Evolutionary conservation across 2,888 invertebrate species (phyloP), one percentile per base, ranked within the genome.

Genomic region (Hydrotaea diabolus): DNA sequence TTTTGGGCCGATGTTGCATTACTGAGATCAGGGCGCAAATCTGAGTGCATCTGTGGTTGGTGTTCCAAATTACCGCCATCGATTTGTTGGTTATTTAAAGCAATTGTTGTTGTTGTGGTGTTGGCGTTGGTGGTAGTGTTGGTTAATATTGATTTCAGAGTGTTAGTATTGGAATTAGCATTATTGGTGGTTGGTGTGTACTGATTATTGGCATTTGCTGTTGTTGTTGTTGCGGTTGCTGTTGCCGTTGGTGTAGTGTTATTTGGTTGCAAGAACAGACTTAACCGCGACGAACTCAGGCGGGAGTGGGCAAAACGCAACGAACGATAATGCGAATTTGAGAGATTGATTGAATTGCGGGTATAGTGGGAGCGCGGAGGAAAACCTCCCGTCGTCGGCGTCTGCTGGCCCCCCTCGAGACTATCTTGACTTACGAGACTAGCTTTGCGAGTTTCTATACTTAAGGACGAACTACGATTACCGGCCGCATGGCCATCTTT

Each of bases 301-400:
- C 92, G 91, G 74, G 92, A 92, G 80, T 92, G 91, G 36, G 91
- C 90, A 80, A 92, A 92, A 83, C 92, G 89, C 83, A 92, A 88
- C 77, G 92, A 92, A 77, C 92, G 91, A 88, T 92, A 92, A 87
- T 91, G 90, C 74, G 92, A 91, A 86, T 91, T 92, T 66, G 91
- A 90, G 83, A 91, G 88, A 86, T 92, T 92, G 15, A 91, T 90
- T 11, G 92, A 92, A 85, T 92, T 92, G 74, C 92, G 90, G 21
- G 91, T 90, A 75, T 91, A 92, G 79, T 92, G 92, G 13, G 90
- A 88, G 36, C 89, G 88, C 13, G 88, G 83, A n/a, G 87, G 85
- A 74, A 89, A 88, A n/a, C 86, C 46, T 17, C 43, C 39, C 17
- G 62, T 4, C 31, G 80, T 5, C 0, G 73, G 7, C 4, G 43